phyloP scores from a whole-genome alignment of 2,888 invertebrate species.

The Aproaerema taeniolella region DNA sequence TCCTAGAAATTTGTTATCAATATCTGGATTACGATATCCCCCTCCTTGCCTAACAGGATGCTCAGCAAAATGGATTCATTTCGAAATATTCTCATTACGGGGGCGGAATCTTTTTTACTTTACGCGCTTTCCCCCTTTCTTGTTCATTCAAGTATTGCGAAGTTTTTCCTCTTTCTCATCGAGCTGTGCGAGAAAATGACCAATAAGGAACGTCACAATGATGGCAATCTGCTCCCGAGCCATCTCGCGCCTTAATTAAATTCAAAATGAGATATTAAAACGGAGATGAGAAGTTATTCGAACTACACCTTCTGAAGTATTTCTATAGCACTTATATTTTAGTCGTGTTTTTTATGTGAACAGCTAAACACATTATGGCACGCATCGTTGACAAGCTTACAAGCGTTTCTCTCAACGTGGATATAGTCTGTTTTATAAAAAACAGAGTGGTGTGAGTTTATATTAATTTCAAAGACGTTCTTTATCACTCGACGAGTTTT shows the following conservation, averaged over 20 bases:
- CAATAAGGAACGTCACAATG: conserved; percentile 60
- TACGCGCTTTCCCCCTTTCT: conserved; percentile 48
- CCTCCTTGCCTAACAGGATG: conserved; percentile 39
- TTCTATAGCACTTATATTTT: conserved; percentile 3
- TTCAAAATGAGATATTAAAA: conserved; percentile 40
- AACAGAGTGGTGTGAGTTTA: conserved; percentile 20
- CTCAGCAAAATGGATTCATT: conserved; percentile 43
- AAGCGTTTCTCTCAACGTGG: conserved; percentile 42
- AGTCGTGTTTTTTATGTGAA: conserved; percentile 8
- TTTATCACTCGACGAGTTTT: neutral
- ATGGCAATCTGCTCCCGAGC: conserved; percentile 49
- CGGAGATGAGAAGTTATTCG: conserved; percentile 36
- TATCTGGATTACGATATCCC: conserved; percentile 42
- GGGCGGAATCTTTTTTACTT: conserved; percentile 57
- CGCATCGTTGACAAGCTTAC: conserved; percentile 42
- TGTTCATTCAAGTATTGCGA: conserved; percentile 50
- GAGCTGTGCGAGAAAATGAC: conserved; percentile 49
- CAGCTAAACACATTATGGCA: conserved; percentile 23
- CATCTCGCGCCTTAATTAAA: conserved; percentile 53
- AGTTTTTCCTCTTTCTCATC: conserved; percentile 50
- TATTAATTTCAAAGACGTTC: neutral
- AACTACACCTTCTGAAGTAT: conserved; percentile 23
- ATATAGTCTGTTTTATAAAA: conserved; percentile 31
- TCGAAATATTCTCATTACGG: conserved; percentile 63
- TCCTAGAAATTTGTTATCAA: conserved; percentile 37